phyloP scores from a whole-genome alignment of 2,113 vertebrate species.

The Burhinus oedicnemus region DNA sequence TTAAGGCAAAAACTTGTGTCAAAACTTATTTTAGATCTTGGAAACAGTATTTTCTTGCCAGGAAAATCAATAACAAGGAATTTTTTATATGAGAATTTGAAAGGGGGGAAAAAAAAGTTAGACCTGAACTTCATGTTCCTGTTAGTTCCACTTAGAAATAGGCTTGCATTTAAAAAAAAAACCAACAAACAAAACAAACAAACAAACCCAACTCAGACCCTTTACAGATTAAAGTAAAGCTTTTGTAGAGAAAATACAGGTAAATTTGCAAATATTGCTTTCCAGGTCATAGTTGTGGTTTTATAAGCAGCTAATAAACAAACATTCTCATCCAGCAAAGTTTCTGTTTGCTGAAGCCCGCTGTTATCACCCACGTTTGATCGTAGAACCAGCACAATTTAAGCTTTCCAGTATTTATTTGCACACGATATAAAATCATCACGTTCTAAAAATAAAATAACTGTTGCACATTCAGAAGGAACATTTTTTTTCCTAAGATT shows the following conservation, averaged over 20 bases:
- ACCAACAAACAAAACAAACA: no score
- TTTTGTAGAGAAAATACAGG: not conserved
- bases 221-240: not conserved
- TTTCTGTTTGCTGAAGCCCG: not conserved
- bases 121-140: not conserved
- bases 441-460: not conserved
- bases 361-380: rapidly evolving
- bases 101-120: not conserved
- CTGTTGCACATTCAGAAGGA: not conserved
- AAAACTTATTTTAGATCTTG: not conserved
- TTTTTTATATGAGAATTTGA: not conserved
- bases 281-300: not conserved
- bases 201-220: no score
- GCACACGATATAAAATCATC: not conserved
- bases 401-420: not conserved
- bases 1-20: not conserved
- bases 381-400: not conserved
- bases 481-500: not conserved
- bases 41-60: not conserved
- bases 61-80: not conserved
- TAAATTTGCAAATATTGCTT: not conserved
- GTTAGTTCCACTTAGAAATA: not conserved
- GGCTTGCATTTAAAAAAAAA: not conserved
- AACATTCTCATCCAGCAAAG: not conserved
- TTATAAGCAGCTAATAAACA: not conserved